Percentiles rank a stretch among this genome's conserved stretches.
Conservation (phyloP, 2,113 vertebrate species). For the Synchiropus splendidus region DNA sequence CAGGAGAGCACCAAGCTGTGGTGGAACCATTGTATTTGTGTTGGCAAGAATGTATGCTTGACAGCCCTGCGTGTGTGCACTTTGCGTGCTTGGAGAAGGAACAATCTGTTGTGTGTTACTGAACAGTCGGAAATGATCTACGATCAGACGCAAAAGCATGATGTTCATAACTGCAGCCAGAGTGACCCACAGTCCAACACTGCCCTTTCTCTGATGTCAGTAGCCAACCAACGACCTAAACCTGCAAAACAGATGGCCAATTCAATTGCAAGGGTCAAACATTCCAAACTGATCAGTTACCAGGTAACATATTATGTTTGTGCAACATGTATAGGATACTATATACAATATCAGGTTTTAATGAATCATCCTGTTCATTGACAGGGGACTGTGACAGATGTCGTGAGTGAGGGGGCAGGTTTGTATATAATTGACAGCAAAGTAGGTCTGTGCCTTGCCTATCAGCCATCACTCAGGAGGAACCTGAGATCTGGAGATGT, state of each 20-base stretch:
- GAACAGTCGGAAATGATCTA: conserved; percentile 43
- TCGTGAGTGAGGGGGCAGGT: conserved; percentile 71
- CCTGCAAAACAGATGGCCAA: conserved; percentile 1
- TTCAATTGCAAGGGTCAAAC: conserved; percentile 33
- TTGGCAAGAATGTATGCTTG: conserved; percentile 66
- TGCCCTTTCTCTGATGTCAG: background rate
- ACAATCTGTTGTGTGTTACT: conserved; percentile 57
- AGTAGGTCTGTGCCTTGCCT: conserved; percentile 77
- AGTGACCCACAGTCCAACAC: conserved; percentile 3
- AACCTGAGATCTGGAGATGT: conserved; percentile 67
- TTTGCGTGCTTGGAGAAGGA: conserved; percentile 61
- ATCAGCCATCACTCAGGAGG: conserved; percentile 66
- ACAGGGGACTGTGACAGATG: conserved; percentile 73
- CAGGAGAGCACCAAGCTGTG: conserved; percentile 62
- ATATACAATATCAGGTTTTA: no score
- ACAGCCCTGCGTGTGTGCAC: conserved; percentile 62
- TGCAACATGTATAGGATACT: rapidly evolving
- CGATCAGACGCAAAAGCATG: conserved; percentile 22
- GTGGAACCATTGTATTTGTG: conserved; percentile 62
- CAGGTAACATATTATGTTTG: conserved; percentile 52
- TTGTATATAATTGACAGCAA: conserved; percentile 75
- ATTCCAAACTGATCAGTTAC: conserved; percentile 71
- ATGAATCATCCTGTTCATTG: conserved; percentile 11
- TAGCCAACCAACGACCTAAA: conserved; percentile 10
- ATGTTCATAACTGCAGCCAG: no score